Evolutionary conservation across 2,888 invertebrate species (phyloP).

Genomic region (Drosophila multiciliata): DNA sequence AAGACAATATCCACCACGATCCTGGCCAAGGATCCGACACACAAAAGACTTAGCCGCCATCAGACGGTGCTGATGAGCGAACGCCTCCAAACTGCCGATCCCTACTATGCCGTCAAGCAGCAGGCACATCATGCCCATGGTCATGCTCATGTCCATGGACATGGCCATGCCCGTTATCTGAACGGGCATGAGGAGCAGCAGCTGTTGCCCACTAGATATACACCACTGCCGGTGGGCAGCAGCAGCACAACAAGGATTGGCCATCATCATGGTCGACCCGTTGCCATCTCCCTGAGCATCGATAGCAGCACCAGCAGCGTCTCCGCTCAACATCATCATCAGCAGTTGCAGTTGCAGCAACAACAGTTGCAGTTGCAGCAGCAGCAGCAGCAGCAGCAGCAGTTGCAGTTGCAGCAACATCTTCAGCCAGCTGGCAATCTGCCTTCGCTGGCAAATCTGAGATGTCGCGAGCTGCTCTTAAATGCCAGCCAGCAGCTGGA

Average conservation of each 20-base stretch:
- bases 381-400: conserved; percentile 43
- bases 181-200: conserved; percentile 23
- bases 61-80: conserved; percentile 75
- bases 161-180: conserved; percentile 33
- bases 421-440: conserved; percentile 13
- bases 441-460: conserved; percentile 67
- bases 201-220: conserved; percentile 59
- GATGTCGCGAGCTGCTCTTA: conserved; percentile 62
- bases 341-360: conserved; percentile 20
- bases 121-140: conserved; percentile 43
- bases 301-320: conserved; percentile 68
- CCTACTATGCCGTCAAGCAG: conserved; percentile 57
- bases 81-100: conserved; percentile 52
- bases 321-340: conserved; percentile 28
- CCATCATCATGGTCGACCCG: conserved; percentile 66
- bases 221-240: conserved; percentile 58
- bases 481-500: conserved; percentile 57
- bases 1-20: conserved; percentile 78
- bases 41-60: conserved; percentile 77
- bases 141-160: conserved; percentile 22
- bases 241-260: conserved; percentile 57
- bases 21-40: conserved; percentile 72
- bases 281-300: conserved; percentile 69
- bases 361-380: conserved; percentile 22
- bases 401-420: conserved; percentile 11